Conservation (phyloP, 2,888 invertebrate species). For the Aplocera efformata region DNA sequence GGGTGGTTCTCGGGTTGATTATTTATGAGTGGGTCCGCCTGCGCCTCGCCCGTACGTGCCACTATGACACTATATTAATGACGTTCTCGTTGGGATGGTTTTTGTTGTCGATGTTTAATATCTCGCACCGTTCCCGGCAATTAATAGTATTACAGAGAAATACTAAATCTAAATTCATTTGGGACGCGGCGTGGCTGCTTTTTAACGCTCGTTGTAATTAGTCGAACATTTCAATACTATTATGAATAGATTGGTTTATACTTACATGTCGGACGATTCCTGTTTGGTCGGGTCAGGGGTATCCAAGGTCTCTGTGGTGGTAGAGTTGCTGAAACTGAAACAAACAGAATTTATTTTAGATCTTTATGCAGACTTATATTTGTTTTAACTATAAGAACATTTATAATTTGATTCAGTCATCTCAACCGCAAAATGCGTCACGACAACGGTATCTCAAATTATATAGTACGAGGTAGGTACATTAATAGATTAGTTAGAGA, state of each 20-base stretch:
- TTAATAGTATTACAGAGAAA: conserved; percentile 39
- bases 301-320: conserved; percentile 98
- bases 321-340: conserved; percentile 92
- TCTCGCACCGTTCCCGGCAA: conserved; percentile 35
- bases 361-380: no score
- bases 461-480: conserved; percentile 26
- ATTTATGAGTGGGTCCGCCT: conserved; percentile 61
- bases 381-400: no score
- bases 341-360: conserved; percentile 39
- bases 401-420: not conserved
- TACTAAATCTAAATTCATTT: conserved; percentile 41
- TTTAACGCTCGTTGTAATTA: no score
- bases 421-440: conserved; percentile 23
- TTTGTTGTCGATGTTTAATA: conserved; percentile 50
- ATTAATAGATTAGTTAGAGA: no score
- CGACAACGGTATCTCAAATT: conserved; percentile 47
- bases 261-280: conserved; percentile 95
- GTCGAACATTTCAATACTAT: no score
- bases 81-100: conserved; percentile 51
- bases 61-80: conserved; percentile 65
- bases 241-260: conserved; percentile 38
- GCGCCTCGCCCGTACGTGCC: conserved; percentile 61
- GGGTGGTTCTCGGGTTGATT: conserved; percentile 54
- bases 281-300: conserved; percentile 92
- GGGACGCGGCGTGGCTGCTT: conserved; percentile 19